Percentiles rank a stretch among this genome's conserved stretches.
Evolutionary conservation across 2,888 invertebrate species (phyloP).

Genomic region (Mesoligia furuncula): DNA sequence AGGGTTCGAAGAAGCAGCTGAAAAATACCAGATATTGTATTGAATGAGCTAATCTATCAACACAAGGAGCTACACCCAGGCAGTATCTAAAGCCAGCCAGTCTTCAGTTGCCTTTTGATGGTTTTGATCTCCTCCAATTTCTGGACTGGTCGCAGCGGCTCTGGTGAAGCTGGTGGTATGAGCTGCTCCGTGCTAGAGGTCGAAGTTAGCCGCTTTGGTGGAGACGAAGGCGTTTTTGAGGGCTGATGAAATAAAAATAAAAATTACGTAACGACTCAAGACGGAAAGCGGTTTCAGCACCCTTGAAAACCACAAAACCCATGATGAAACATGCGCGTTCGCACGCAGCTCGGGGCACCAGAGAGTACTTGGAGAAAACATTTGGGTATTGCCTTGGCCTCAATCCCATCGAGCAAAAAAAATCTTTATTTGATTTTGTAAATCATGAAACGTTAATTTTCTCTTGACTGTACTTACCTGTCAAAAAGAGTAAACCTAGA

Average conservation of each 20-base stretch:
- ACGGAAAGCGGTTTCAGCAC: too few species aligned
- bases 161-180: conserved; percentile 84
- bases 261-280: background rate
- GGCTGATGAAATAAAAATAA: conserved; percentile 48
- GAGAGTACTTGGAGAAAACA: too few species aligned
- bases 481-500: too few species aligned
- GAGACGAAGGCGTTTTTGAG: conserved; percentile 70
- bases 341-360: too few species aligned
- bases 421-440: too few species aligned
- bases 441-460: too few species aligned
- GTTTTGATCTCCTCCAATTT: conserved; percentile 90
- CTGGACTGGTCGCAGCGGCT: conserved; percentile 81
- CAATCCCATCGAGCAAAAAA: too few species aligned
- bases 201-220: conserved; percentile 77
- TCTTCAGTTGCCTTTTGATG: conserved; percentile 90
- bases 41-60: conserved; percentile 1
- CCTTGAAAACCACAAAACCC: too few species aligned
- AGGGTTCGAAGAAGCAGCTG: background rate
- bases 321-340: too few species aligned
- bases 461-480: too few species aligned
- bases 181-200: conserved; percentile 89
- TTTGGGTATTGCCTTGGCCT: too few species aligned
- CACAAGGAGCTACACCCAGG: background rate
- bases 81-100: conserved; percentile 90
- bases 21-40: background rate